Evolutionary conservation across 1,140 invertebrate genomes (phyloP).

Genomic region (Medauroidea extradentata): DNA sequence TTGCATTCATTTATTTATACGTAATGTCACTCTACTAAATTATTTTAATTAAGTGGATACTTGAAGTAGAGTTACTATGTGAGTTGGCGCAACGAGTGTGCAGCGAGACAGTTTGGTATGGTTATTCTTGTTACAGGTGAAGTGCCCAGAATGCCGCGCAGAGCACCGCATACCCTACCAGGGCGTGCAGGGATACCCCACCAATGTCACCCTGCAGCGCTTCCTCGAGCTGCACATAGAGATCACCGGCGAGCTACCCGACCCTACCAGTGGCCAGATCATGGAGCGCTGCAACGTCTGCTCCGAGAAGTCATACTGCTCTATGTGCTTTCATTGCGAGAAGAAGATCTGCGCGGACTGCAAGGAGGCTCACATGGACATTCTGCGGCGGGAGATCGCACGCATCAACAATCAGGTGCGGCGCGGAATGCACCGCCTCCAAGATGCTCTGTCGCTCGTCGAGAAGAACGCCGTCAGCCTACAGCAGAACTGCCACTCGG

Average conservation of each 20-base stretch:
- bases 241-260: conserved; percentile 85
- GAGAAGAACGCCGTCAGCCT: conserved; percentile 81
- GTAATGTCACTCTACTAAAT: no score
- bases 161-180: conserved; percentile 97
- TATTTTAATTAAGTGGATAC: no score
- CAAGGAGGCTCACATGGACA: conserved; percentile 93
- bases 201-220: conserved; percentile 91
- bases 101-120: no score
- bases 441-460: conserved; percentile 75
- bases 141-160: conserved; percentile 97
- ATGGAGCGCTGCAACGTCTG: conserved; percentile 60
- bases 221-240: conserved; percentile 94
- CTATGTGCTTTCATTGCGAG: conserved; percentile 88
- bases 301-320: conserved; percentile 90
- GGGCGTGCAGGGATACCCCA: conserved; percentile 91
- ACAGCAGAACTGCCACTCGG: conserved; percentile 77
- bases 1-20: no score
- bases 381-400: conserved; percentile 86
- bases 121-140: conserved; percentile 67
- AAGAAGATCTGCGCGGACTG: conserved; percentile 87
- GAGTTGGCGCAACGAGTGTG: no score
- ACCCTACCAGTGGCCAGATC: conserved; percentile 69
- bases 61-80: no score
- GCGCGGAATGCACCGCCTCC: conserved; percentile 76
- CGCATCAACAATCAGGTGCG: conserved; percentile 91